These are phyloP conservation scores for Heteronetta atricapilla DNA, from an alignment of 2,113 vertebrate genomes.

Conservation along the genomic window DNA sequence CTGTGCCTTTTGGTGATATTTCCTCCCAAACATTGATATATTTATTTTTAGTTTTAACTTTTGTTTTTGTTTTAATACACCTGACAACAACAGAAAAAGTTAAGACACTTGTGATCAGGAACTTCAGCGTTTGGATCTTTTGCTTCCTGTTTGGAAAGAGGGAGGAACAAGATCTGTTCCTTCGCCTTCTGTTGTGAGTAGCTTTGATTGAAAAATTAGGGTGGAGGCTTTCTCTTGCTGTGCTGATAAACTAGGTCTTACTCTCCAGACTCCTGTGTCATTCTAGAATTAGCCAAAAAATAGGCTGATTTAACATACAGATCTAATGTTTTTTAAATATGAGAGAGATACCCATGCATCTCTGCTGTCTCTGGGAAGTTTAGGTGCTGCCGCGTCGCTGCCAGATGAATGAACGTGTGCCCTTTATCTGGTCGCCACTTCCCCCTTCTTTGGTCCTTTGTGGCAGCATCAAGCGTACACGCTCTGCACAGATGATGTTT, in stretches of 20 bases:
- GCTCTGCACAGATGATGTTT: not conserved
- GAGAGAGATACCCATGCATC: not conserved
- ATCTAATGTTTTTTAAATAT: too few species aligned
- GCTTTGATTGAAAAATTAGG: not conserved
- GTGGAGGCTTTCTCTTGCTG: not conserved
- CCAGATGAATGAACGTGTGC: not conserved
- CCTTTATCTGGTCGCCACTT: not conserved
- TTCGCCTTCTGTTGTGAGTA: not conserved
- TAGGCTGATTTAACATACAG: not conserved
- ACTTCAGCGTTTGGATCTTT: not conserved
- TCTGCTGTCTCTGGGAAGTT: not conserved
- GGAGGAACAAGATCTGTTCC: not conserved
- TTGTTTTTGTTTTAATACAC: not conserved
- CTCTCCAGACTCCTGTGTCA: not conserved
- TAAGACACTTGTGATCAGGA: not conserved
- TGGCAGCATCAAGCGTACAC: not conserved
- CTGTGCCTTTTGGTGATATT: conserved; percentile 41
- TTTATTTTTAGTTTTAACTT: not conserved
- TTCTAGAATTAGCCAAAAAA: not conserved
- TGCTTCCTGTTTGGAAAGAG: not conserved
- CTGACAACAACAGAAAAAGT: not conserved
- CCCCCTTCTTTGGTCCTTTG: not conserved
- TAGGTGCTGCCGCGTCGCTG: not conserved
- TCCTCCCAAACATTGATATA: conserved; percentile 6
- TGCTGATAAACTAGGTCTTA: not conserved